Evolutionary conservation across 2,113 vertebrate genomes (phyloP), one percentile per base, ranked within the genome.

Genomic region (Thryonomys swinderianus): DNA sequence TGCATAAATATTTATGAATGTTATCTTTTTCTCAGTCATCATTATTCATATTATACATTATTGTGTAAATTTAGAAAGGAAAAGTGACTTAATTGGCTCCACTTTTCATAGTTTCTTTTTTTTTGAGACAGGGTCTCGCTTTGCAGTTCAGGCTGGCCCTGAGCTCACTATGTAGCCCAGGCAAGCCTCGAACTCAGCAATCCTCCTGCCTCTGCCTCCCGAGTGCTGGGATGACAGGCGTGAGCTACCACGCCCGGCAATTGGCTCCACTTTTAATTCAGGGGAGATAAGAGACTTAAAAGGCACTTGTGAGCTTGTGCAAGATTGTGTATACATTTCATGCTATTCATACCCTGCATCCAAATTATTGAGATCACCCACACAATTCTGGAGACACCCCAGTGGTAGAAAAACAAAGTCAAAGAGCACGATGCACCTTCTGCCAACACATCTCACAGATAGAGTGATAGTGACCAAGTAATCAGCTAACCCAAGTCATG

Each of bases 401-500:
- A 32, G 37, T 6, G 48, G 61, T 90, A 82, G 14, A 32, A 83
- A 79, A 79, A 79, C 37, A 91, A 88, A 93, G 83, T 82, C 34
- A 83, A 34, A 92, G 61, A 92, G 59, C 40, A 87, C 51, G 10
- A 3, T 79, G 45, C 12, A 79, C 57, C 18, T 17, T 90, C 74
- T 84, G 30, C 20, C 67, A 74, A 81, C 57, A 85, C 23, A 37
- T 73, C 40, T 84, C 61, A 45, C 2, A 90, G 48, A 59, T 6
- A 79, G 48, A 42, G 14, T 79, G 34, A 91, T 30, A 64, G 20
- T 76, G 84, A 12, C 45, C 73, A 87, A 88, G 37, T 59, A 86
- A 73, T 78, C 53, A 93, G 48, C 78, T 85, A 90, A 74, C 82
- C 84, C 80, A 51, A 83, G 64, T 84, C 21, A 80, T 5, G 89